These are phyloP conservation scores for Odocoileus hemionus DNA, from an alignment of 2,113 vertebrate genomes.

Conservation along the genomic window DNA sequence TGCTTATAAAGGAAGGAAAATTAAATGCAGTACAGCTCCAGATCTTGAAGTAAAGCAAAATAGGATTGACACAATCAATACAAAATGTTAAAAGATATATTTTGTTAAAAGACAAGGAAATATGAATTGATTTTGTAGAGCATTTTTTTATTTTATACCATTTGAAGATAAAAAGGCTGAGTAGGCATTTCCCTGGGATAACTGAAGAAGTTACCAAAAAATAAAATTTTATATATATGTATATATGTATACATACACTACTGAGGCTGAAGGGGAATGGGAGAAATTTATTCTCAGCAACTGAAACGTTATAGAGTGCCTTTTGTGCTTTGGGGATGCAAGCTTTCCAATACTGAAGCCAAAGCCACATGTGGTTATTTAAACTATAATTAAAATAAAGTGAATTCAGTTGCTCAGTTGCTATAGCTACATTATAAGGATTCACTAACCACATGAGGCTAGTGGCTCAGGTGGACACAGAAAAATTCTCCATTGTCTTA, in stretches of 20 bases:
- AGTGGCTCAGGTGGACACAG: not conserved
- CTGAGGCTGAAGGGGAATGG: not conserved
- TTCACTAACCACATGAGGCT: not conserved
- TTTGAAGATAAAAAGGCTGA: not conserved
- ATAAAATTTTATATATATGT: too few relatives aligned
- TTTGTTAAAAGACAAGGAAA: not conserved
- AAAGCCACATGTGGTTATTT: not conserved
- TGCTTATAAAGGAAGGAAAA: not conserved
- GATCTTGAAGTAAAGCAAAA: not conserved
- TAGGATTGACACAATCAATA: not conserved
- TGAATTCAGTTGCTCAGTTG: not conserved
- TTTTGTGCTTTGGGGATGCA: not conserved
- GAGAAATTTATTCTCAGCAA: not conserved
- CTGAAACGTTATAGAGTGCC: not conserved
- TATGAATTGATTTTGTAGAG: not conserved
- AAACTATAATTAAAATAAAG: not conserved
- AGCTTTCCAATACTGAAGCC: not conserved
- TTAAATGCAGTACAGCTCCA: not conserved
- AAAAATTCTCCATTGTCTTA: not conserved
- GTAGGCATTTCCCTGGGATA: not conserved
- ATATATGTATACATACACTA: not conserved
- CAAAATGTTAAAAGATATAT: not conserved
- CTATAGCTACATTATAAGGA: not conserved
- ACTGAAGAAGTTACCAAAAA: not conserved
- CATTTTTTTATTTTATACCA: not conserved